Evolutionary conservation across 1,140 invertebrate species (phyloP).

Genomic region (Diabrotica virgifera): DNA sequence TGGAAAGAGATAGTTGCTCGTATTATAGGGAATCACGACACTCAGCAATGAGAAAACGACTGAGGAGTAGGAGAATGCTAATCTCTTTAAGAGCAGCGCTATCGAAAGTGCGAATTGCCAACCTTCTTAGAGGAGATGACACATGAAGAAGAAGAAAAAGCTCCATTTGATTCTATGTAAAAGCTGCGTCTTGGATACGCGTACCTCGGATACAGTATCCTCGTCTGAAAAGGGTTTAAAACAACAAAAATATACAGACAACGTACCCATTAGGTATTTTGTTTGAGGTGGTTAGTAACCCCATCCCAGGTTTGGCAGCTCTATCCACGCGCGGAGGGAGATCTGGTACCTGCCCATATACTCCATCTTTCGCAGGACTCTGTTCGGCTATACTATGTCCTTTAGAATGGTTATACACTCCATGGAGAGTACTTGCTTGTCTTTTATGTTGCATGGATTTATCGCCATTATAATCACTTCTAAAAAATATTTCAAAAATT

Average conservation of each 20-base stretch:
- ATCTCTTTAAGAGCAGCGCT: no score
- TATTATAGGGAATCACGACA: no score
- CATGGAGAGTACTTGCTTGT: constrained; percentile 43
- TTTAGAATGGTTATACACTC: constrained; percentile 38
- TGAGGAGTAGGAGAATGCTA: no score
- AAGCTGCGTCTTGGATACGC: no score
- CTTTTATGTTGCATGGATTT: constrained; percentile 37
- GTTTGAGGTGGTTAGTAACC: constrained; percentile 41
- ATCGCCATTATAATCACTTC: constrained; percentile 34
- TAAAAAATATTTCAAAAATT: constrained; percentile 1
- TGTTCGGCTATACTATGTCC: constrained; percentile 39
- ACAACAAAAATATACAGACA: neutral
- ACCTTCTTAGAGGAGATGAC: no score
- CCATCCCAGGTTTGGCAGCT: constrained; percentile 67
- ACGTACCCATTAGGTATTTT: constrained; percentile 33
- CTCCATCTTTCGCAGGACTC: constrained; percentile 38
- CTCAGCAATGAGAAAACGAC: no score
- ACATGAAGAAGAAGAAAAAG: no score
- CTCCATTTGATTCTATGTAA: no score
- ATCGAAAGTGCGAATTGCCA: no score
- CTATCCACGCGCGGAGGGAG: constrained; percentile 80
- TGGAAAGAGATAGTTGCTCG: no score
- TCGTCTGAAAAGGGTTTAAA: no score
- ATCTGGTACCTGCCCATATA: constrained; percentile 62
- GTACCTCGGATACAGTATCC: no score